These are phyloP conservation scores for Myodes glareolus DNA, from an alignment of 2,113 vertebrate species.

Conservation along the genomic window DNA sequence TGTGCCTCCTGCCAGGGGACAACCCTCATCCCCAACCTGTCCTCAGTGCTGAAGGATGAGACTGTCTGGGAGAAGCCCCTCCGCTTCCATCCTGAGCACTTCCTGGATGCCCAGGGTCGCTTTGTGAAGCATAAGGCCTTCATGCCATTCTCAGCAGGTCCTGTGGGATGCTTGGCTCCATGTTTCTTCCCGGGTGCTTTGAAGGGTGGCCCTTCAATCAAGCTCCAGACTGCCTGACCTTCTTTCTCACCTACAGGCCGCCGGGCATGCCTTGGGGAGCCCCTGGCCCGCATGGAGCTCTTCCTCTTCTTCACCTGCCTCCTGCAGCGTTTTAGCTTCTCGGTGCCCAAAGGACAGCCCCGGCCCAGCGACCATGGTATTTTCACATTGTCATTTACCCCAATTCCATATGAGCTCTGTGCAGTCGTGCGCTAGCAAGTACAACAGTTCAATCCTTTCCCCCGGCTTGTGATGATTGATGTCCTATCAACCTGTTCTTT, in stretches of 20 bases:
- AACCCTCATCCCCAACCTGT: neutral
- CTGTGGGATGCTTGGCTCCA: neutral
- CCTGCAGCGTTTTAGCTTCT: constrained; percentile 83
- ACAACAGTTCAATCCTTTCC: too few species aligned
- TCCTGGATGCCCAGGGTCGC: neutral
- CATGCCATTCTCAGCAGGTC: neutral
- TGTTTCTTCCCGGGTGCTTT: too few species aligned
- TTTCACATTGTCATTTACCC: fast-evolving
- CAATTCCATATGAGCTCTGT: constrained; percentile 76
- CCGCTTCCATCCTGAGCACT: neutral
- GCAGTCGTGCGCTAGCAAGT: constrained; percentile 70
- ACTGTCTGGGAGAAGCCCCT: neutral
- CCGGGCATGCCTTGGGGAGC: neutral
- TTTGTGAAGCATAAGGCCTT: neutral
- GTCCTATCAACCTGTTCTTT: neutral
- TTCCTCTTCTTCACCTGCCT: constrained; percentile 82
- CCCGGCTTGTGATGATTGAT: neutral
- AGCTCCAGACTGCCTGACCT: neutral
- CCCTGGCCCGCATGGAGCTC: constrained; percentile 58
- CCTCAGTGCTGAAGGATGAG: neutral
- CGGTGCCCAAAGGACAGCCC: constrained; percentile 70
- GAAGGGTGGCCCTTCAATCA: neutral
- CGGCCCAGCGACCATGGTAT: neutral
- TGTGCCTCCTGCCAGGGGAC: neutral
- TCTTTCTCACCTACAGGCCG: neutral